Conservation (phyloP, 2,797 vertebrate genomes). For the Coendou prehensilis region DNA sequence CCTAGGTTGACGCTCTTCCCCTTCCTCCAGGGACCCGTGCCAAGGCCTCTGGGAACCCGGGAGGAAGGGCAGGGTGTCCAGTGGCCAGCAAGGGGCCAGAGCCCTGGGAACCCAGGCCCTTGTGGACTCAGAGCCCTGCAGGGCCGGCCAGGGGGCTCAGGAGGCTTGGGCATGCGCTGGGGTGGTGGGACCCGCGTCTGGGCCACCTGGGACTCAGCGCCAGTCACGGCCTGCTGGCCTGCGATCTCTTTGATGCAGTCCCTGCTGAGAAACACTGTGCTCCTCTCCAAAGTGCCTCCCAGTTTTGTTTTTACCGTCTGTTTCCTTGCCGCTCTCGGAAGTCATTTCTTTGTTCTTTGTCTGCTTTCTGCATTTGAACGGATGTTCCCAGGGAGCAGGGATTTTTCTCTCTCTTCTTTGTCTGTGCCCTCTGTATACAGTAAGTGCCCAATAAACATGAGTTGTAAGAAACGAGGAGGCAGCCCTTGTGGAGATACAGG, state of each 20-base stretch:
- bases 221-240: too few species aligned
- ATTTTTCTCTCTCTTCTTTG: too few species aligned
- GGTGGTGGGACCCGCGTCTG: accelerated
- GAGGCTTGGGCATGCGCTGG: not conserved
- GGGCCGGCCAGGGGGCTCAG: not conserved
- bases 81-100: not conserved
- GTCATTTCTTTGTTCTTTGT: not conserved
- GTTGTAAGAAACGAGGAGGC: not conserved
- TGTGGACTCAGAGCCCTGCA: not conserved
- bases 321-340: not conserved
- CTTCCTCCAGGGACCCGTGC: not conserved
- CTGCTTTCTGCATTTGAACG: not conserved
- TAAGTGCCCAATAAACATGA: not conserved
- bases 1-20: constrained; percentile 41
- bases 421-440: not conserved
- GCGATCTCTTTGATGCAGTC: too few species aligned
- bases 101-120: not conserved
- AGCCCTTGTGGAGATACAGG: not conserved
- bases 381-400: not conserved
- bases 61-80: constrained; percentile 47
- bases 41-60: not conserved
- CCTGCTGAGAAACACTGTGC: not conserved
- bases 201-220: not conserved
- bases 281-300: not conserved
- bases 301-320: not conserved